phyloP scores from a whole-genome alignment of 2,113 vertebrate species.

The Glaucidium brasilianum region DNA sequence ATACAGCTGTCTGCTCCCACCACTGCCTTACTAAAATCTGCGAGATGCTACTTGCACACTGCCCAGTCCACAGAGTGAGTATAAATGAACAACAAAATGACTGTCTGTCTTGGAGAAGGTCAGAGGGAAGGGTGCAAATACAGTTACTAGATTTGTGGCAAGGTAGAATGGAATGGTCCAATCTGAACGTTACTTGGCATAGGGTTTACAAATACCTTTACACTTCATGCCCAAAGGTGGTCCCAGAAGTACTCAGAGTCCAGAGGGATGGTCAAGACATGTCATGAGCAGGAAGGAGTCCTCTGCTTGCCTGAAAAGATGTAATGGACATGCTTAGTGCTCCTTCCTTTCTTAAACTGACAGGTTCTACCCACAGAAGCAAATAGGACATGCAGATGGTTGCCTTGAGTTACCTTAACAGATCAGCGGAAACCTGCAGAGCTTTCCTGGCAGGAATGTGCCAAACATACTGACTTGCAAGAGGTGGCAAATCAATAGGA shows the following conservation, averaged over 20 bases:
- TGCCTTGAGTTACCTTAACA: not conserved
- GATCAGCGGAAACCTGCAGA: not conserved
- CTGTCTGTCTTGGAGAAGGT: not conserved
- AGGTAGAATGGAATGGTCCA: accelerated
- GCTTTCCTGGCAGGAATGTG: not conserved
- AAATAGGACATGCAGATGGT: not conserved
- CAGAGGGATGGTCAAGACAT: not conserved
- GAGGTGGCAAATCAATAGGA: not conserved
- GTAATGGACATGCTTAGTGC: not conserved
- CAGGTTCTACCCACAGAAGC: not conserved
- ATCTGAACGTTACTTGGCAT: not conserved
- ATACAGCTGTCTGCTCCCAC: not conserved
- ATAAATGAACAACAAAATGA: not conserved
- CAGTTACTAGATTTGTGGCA: not conserved
- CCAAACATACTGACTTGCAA: not conserved
- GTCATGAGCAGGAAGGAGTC: not conserved
- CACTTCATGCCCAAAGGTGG: not conserved
- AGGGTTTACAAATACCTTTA: not conserved
- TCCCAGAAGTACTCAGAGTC: not conserved
- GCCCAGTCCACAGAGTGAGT: not conserved
- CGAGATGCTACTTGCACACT: not conserved
- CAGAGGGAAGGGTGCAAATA: not conserved
- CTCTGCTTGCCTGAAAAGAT: not conserved
- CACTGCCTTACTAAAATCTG: not conserved
- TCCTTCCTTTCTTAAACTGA: not conserved